A percentile compares a stretch with the other conserved stretches of the same genome.
Conservation (phyloP, 2,888 invertebrate species). For the Troglohyphantes excavatus region DNA sequence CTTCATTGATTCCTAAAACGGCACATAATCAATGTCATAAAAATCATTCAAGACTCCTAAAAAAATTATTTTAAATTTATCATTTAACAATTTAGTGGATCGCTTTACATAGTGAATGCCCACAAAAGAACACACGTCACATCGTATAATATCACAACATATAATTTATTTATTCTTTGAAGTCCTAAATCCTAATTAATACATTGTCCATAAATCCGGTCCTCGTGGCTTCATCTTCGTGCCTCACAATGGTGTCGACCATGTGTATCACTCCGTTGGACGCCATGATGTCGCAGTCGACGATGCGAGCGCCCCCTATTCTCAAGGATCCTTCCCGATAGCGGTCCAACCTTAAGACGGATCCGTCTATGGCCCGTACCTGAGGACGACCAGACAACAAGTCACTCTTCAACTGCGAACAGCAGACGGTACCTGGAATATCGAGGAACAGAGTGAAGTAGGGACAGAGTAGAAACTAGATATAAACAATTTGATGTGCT, state of each 20-base stretch:
- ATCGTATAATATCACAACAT: too few species aligned
- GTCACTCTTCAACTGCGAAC: slow-evolving; percentile 82
- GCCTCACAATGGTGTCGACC: slow-evolving; percentile 80
- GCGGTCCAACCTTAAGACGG: slow-evolving; percentile 81
- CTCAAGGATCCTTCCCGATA: slow-evolving; percentile 81
- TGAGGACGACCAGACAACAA: slow-evolving; percentile 82
- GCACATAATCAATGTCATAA: too few species aligned
- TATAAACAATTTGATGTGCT: too few species aligned
- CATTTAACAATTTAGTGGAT: too few species aligned
- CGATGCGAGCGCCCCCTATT: slow-evolving; percentile 82
- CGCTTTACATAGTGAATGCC: too few species aligned
- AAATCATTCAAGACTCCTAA: too few species aligned
- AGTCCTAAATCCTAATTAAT: slow-evolving; percentile 13
- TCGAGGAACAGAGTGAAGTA: too few species aligned
- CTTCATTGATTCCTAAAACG: too few species aligned
- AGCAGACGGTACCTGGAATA: slow-evolving; percentile 79
- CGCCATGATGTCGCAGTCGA: slow-evolving; percentile 82
- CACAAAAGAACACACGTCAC: too few species aligned
- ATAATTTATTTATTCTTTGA: neutral
- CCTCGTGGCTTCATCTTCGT: slow-evolving; percentile 1
- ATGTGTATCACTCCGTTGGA: slow-evolving; percentile 82
- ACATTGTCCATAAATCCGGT: neutral
- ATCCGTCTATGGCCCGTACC: slow-evolving; percentile 82
- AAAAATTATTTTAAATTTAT: too few species aligned
- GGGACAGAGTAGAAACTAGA: too few species aligned